These are phyloP conservation scores for Xanthostigma xanthostigma DNA, from an alignment of 2,888 invertebrate species.

Conservation along the genomic window DNA sequence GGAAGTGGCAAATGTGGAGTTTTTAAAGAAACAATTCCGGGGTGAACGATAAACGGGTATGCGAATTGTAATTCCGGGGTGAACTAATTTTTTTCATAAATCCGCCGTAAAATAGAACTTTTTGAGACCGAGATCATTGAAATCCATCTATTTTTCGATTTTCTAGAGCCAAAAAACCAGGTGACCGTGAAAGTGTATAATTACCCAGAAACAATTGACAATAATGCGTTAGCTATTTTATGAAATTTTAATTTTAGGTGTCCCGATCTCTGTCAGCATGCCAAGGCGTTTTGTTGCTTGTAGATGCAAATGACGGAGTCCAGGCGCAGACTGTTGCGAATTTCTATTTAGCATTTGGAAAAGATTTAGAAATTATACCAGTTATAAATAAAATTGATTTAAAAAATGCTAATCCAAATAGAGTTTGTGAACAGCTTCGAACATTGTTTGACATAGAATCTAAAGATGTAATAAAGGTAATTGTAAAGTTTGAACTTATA, in stretches of 20 bases:
- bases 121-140: too few species aligned
- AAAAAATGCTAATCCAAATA: constrained; percentile 75
- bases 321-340: constrained; percentile 98
- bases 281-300: constrained; percentile 85
- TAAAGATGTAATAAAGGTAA: constrained; percentile 55
- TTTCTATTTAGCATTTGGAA: constrained; percentile 76
- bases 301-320: constrained; percentile 92
- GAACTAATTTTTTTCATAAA: too few species aligned
- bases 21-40: too few species aligned
- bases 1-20: too few species aligned
- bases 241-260: constrained; percentile 31
- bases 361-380: constrained; percentile 71
- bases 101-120: too few species aligned
- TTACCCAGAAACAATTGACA: constrained; percentile 1
- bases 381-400: constrained; percentile 95
- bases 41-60: too few species aligned
- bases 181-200: too few species aligned
- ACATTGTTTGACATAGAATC: constrained; percentile 69
- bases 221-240: constrained; percentile 3
- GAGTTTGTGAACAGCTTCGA: constrained; percentile 62
- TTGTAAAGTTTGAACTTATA: constrained; percentile 1
- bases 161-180: too few species aligned
- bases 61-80: too few species aligned
- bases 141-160: too few species aligned
- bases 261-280: constrained; percentile 82